Evolutionary conservation across 2,113 vertebrate species (phyloP), one percentile per base, ranked within the genome.

Genomic region (cattle (Bos taurus)): DNA sequence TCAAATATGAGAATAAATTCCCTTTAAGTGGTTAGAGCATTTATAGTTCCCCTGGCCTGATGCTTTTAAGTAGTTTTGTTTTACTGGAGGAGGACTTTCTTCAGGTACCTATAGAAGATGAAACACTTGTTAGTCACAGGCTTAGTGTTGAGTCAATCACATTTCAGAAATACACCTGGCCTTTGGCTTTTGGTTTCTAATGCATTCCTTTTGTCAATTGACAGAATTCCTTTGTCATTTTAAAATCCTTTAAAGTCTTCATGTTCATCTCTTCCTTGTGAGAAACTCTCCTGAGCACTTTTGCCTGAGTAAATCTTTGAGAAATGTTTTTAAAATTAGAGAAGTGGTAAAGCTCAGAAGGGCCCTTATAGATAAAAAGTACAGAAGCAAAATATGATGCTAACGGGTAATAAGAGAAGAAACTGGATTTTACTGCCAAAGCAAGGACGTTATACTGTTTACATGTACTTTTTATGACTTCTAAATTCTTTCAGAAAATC

Each of bases 1-100:
- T 90, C 93, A 93, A 56, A 84, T 89, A 95, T 94, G 87, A 87
- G 57, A 91, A 88, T 78, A 97, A 90, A 96, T 96, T 93, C 25
- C 48, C 74, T 94, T 64, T 81, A 94, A 93, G 89, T 95, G 57
- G 91, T 59, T 85, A 85, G 93, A 43, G 50, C 88, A 93, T 90
- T 93, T 74, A 43, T 74, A 91, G 43, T 36, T 16, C 33, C 50
- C 8, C 23, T 48, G 19, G 71, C n/a, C 43, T 33, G 43, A 90
- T 33, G 90, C 64, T 94, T 95, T 93, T 88, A 85, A 62, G 56
- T 48, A 89, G 88, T 54, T 83, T 50, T 62, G 40, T 84, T 89
- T 57, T 59, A 40, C 30, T 14, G 62, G 21, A 80, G 25, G 12
- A 33, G 16, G 48, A 30, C 43, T 95, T 25, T 48, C 28, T 93